Evolutionary conservation across 2,113 vertebrate genomes (phyloP).

Genomic region (Copsychus sechellarum): DNA sequence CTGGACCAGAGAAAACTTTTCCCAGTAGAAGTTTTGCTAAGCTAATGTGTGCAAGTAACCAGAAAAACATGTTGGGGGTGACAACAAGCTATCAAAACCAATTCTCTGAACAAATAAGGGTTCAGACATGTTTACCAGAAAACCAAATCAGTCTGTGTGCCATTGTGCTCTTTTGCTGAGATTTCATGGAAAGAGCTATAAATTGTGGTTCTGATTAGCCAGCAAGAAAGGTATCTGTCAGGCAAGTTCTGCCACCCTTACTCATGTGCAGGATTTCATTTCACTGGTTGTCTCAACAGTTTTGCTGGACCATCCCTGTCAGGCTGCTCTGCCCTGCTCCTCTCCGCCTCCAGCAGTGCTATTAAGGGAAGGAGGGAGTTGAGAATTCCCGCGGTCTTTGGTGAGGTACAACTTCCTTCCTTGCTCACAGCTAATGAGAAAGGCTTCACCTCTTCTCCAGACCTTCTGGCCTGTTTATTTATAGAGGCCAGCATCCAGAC

Average conservation of each 20-base stretch:
- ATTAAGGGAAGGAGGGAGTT: slow-evolving; percentile 35
- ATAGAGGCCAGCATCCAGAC: slow-evolving; percentile 39
- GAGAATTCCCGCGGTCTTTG: slow-evolving; percentile 1
- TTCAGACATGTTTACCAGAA: not conserved
- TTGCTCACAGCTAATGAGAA: slow-evolving; percentile 40
- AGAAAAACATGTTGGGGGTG: not conserved
- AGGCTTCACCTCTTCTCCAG: slow-evolving; percentile 41
- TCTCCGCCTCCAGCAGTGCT: slow-evolving; percentile 11
- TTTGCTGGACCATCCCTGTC: not conserved
- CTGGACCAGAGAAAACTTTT: not conserved
- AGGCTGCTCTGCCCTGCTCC: slow-evolving; percentile 11
- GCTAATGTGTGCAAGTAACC: not conserved
- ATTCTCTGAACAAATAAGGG: not conserved
- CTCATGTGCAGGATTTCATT: slow-evolving; percentile 6
- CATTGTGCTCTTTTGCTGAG: not conserved
- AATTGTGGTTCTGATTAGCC: slow-evolving; percentile 26
- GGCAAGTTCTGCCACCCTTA: slow-evolving; percentile 49
- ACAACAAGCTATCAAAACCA: not conserved
- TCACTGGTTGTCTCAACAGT: not conserved
- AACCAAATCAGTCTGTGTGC: not conserved
- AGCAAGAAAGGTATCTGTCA: slow-evolving; percentile 38
- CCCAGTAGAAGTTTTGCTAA: not conserved
- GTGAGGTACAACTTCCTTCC: slow-evolving; percentile 50
- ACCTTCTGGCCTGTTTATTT: slow-evolving; percentile 50
- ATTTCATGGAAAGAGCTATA: slow-evolving; percentile 25